These are phyloP conservation scores for Diaperis boleti DNA, from an alignment of 2,888 invertebrate species.

Conservation along the genomic window DNA sequence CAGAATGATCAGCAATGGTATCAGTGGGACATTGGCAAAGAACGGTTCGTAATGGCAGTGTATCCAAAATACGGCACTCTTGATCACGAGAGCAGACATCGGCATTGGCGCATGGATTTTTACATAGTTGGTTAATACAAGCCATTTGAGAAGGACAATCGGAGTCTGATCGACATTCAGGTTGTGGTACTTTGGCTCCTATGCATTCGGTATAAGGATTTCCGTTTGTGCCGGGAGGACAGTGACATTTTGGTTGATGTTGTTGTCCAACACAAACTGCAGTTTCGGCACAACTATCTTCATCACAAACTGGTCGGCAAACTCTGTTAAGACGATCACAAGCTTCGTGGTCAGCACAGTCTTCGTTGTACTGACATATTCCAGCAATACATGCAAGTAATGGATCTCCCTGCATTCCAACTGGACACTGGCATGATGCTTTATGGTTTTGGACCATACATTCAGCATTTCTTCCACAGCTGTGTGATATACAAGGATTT, in stretches of 20 bases:
- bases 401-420: slow-evolving; percentile 88
- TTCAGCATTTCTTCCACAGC: slow-evolving; percentile 84
- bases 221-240: slow-evolving; percentile 80
- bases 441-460: slow-evolving; percentile 82
- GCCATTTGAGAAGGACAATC: slow-evolving; percentile 82
- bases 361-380: slow-evolving; percentile 89
- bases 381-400: slow-evolving; percentile 84
- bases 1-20: slow-evolving; percentile 79
- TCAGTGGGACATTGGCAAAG: slow-evolving; percentile 90
- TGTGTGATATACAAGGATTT: slow-evolving; percentile 77
- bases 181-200: slow-evolving; percentile 65
- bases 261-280: slow-evolving; percentile 81
- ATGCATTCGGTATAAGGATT: slow-evolving; percentile 82
- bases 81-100: slow-evolving; percentile 83
- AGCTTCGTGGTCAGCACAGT: slow-evolving; percentile 86
- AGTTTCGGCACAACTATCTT: slow-evolving; percentile 82
- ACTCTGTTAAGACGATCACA: slow-evolving; percentile 87
- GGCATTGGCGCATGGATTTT: slow-evolving; percentile 80
- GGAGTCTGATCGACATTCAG: slow-evolving; percentile 80
- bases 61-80: slow-evolving; percentile 82
- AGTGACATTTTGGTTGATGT: slow-evolving; percentile 84
- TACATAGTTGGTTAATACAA: slow-evolving; percentile 82
- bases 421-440: slow-evolving; percentile 85
- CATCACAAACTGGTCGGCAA: slow-evolving; percentile 85
- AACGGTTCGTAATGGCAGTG: slow-evolving; percentile 84